These are phyloP conservation scores for Platyscapa corneri DNA, from an alignment of 1,140 invertebrate genomes.

Conservation along the genomic window DNA sequence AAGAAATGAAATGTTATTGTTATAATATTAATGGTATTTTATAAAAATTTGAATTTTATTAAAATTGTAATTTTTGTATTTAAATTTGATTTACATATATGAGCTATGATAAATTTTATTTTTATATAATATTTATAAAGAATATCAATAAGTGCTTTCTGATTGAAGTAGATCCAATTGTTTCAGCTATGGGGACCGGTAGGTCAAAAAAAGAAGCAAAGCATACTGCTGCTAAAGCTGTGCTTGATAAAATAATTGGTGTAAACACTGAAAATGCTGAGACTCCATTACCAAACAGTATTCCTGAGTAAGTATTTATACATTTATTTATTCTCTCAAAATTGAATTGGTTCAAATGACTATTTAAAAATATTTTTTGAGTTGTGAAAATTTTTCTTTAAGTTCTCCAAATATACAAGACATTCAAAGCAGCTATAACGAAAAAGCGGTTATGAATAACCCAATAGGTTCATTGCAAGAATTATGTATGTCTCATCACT, in stretches of 20 bases:
- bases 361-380: neutral
- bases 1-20: too few species aligned
- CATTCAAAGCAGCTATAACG: slow-evolving; percentile 70
- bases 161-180: slow-evolving; percentile 70
- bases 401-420: slow-evolving; percentile 69
- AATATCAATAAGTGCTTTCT: slow-evolving; percentile 57
- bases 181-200: slow-evolving; percentile 89
- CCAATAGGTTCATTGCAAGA: slow-evolving; percentile 97
- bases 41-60: neutral
- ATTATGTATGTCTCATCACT: slow-evolving; percentile 95
- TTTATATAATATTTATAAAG: neutral
- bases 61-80: neutral
- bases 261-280: slow-evolving; percentile 69
- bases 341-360: neutral
- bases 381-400: slow-evolving; percentile 42
- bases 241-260: slow-evolving; percentile 83
- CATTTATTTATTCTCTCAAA: slow-evolving; percentile 30
- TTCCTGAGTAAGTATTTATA: slow-evolving; percentile 66
- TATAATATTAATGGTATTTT: too few species aligned
- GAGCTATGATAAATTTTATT: neutral
- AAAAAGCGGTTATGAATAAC: slow-evolving; percentile 87
- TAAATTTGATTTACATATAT: neutral
- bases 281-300: slow-evolving; percentile 66
- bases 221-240: slow-evolving; percentile 92
- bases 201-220: slow-evolving; percentile 98